Evolutionary conservation across 2,113 vertebrate species (phyloP).

Genomic region (Saimiri boliviensis): DNA sequence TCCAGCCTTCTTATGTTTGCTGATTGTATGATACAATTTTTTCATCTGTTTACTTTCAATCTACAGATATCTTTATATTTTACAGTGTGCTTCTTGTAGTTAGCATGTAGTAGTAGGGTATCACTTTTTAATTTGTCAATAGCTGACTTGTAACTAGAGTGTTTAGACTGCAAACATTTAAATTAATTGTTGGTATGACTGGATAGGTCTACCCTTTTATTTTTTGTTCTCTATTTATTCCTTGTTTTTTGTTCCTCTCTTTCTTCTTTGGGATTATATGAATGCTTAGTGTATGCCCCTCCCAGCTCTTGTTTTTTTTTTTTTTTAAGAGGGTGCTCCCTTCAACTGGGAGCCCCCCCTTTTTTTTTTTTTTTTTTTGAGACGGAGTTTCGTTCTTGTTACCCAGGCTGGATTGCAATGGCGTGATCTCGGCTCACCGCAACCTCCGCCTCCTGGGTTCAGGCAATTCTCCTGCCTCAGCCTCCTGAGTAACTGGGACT

Average conservation of each 20-base stretch:
- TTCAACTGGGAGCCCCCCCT: too few relatives aligned
- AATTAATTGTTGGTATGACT: slow-evolving; percentile 28
- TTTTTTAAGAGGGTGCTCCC: too few relatives aligned
- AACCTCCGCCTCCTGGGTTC: too few relatives aligned
- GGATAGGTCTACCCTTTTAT: not conserved
- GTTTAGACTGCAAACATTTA: not conserved
- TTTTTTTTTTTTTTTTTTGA: too few relatives aligned
- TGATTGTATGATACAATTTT: not conserved
- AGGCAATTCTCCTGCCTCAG: too few relatives aligned
- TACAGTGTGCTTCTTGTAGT: not conserved
- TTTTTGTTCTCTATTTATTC: not conserved
- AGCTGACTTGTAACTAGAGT: not conserved
- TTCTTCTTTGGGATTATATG: not conserved
- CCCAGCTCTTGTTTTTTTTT: not conserved
- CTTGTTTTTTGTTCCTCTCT: not conserved
- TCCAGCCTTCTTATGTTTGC: not conserved
- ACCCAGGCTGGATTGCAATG: too few relatives aligned
- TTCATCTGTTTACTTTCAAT: not conserved
- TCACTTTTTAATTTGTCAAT: not conserved
- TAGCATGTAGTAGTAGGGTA: not conserved
- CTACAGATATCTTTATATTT: not conserved
- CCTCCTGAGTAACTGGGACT: too few relatives aligned
- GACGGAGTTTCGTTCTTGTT: too few relatives aligned
- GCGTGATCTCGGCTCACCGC: too few relatives aligned
- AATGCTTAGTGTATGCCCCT: not conserved